phyloP scores from a whole-genome alignment of 1,140 invertebrate species.

The Popillia japonica region DNA sequence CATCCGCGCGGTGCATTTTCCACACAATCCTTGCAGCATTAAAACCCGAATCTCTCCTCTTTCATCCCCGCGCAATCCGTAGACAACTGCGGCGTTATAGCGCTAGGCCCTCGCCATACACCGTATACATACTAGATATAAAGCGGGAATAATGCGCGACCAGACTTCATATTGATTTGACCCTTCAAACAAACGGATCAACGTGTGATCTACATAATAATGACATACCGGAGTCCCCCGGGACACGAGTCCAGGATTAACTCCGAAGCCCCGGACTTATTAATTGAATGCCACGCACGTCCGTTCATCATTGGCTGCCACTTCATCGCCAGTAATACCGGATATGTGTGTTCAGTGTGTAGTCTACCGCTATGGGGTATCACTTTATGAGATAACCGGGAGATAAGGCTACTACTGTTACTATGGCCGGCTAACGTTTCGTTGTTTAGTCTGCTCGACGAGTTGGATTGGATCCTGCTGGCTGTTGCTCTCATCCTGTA shows the following conservation, averaged over 20 bases:
- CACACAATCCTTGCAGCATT: conserved; percentile 19
- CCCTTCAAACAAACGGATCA: conserved; percentile 55
- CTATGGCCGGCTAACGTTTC: too few species aligned
- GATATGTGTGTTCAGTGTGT: conserved; percentile 47
- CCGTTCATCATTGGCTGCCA: conserved; percentile 59
- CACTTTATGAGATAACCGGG: conserved; percentile 55
- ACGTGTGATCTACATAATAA: conserved; percentile 60
- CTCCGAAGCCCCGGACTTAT: conserved; percentile 56
- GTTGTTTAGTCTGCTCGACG: too few species aligned
- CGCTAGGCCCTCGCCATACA: not conserved
- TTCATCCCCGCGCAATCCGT: not conserved
- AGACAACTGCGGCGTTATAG: not conserved
- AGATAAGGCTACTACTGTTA: conserved; percentile 28
- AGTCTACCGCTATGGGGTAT: conserved; percentile 40
- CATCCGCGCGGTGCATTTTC: conserved; percentile 15
- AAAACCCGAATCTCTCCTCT: not conserved
- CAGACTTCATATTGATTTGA: conserved; percentile 51
- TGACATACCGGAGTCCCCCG: conserved; percentile 54
- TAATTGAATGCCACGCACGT: conserved; percentile 60
- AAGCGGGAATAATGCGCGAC: conserved; percentile 27
- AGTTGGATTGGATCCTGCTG: not conserved
- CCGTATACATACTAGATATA: not conserved
- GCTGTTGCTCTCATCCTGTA: conserved; percentile 8
- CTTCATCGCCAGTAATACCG: conserved; percentile 53
- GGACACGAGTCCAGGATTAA: conserved; percentile 58